phyloP scores from a whole-genome alignment of 2,797 vertebrate species.

The Halcyon leucocephala region DNA sequence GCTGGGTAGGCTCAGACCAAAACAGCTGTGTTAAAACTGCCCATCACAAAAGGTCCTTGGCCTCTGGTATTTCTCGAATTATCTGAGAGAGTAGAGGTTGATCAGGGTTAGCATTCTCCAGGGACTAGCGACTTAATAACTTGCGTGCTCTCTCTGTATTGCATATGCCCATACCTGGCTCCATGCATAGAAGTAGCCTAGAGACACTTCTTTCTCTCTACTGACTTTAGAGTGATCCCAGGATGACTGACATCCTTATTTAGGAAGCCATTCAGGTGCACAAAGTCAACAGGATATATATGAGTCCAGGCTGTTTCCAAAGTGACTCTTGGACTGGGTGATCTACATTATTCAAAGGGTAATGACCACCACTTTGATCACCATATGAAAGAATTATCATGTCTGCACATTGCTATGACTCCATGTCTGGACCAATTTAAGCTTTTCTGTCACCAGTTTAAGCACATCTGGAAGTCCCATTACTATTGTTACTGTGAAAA shows the following conservation, averaged over 20 bases:
- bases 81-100: neutral
- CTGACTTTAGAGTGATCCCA: neutral
- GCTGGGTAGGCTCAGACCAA: too few species aligned
- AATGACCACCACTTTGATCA: neutral
- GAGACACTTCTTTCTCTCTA: neutral
- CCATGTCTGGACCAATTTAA: neutral
- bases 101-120: neutral
- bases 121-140: neutral
- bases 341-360: neutral
- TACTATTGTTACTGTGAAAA: neutral
- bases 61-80: neutral
- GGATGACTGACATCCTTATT: neutral
- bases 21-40: neutral
- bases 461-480: neutral
- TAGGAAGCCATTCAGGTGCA: neutral
- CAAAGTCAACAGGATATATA: neutral
- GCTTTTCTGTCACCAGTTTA: neutral
- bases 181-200: neutral
- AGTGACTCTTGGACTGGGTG: neutral
- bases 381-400: neutral
- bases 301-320: neutral
- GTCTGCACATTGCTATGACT: neutral
- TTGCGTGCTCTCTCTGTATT: neutral
- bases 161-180: neutral
- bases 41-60: neutral